These are phyloP conservation scores for Resseliella maxima DNA, from an alignment of 2,888 invertebrate genomes.

Conservation along the genomic window DNA sequence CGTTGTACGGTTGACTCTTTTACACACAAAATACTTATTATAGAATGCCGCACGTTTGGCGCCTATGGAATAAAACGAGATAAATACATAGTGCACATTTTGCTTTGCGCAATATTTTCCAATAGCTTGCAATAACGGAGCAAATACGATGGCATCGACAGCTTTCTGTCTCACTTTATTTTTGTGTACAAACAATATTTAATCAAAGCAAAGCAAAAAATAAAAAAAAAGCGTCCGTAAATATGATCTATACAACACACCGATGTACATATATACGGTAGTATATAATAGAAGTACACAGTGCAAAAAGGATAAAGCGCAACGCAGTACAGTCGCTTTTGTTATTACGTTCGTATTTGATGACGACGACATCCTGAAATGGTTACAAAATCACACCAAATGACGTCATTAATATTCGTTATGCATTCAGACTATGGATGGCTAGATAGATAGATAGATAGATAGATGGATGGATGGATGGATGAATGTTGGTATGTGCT, in stretches of 20 bases:
- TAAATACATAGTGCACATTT: neutral
- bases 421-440: neutral
- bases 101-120: neutral
- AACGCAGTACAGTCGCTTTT: neutral
- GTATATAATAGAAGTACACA: neutral
- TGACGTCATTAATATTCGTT: constrained; percentile 24
- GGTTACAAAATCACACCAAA: neutral
- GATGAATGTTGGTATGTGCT: neutral
- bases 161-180: neutral
- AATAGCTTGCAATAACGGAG: neutral
- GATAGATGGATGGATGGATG: no score
- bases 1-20: neutral
- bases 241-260: neutral
- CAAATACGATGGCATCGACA: neutral
- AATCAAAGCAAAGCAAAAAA: neutral
- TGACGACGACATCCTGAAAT: neutral
- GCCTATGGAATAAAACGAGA: neutral
- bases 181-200: constrained; percentile 15
- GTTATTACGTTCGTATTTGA: no score
- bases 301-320: neutral
- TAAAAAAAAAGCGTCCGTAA: neutral
- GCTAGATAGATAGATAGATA: neutral
- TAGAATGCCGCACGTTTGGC: constrained; percentile 33
- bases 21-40: neutral
- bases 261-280: no score